phyloP scores from a whole-genome alignment of 2,113 vertebrate genomes.

The Scatophagus argus region DNA sequence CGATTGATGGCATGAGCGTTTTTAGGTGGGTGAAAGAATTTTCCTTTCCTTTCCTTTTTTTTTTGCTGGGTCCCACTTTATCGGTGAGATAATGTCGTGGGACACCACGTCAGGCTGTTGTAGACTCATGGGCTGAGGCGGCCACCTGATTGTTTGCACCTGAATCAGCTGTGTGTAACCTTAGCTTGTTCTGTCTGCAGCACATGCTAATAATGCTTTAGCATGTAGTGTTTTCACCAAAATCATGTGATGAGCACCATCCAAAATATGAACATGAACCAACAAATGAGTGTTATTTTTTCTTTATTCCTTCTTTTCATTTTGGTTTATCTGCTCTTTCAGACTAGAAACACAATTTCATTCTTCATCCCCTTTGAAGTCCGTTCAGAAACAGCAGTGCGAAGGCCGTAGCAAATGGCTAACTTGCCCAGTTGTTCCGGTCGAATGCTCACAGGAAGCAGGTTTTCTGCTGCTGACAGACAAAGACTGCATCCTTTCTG shows the following conservation, averaged over 20 bases:
- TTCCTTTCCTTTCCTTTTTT: not conserved
- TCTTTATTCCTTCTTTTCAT: not conserved
- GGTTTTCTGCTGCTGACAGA: conserved; percentile 31
- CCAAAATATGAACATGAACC: not conserved
- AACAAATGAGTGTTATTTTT: not conserved
- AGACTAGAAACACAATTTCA: not conserved
- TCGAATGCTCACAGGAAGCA: not conserved
- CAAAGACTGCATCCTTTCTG: conserved; percentile 2
- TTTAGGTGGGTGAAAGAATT: conserved; percentile 5
- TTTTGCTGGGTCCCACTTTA: too few species aligned
- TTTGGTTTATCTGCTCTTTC: not conserved
- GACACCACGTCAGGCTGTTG: not conserved
- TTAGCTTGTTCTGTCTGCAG: not conserved
- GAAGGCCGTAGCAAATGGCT: not conserved
- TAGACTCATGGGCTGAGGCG: not conserved
- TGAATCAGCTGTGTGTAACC: too few species aligned
- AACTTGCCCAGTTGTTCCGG: not conserved
- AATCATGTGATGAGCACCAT: not conserved
- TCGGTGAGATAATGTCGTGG: not conserved
- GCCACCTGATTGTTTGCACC: not conserved
- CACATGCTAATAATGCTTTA: not conserved
- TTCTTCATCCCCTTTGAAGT: not conserved
- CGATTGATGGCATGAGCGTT: conserved; percentile 37
- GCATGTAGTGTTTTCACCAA: not conserved
- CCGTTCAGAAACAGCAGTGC: not conserved